Base-by-base conservation (phyloP, 2,797 vertebrate genomes). In the Clarias pachynema region DNA sequence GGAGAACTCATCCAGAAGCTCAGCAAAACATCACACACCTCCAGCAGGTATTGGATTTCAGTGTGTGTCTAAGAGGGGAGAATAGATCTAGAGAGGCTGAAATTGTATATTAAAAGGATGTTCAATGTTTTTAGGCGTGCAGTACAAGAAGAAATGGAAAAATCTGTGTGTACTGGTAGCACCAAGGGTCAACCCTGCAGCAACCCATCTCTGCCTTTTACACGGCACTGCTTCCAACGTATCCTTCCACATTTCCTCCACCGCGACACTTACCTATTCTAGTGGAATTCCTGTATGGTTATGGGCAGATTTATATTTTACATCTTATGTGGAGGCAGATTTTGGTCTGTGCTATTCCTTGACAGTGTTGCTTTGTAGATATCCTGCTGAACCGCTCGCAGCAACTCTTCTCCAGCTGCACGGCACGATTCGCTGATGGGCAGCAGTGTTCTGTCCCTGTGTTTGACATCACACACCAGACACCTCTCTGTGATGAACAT, bases 391-490 rank as follows among this genome's bases (percentile, higher is more conserved):
- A 97, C 91, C 97, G 96, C 92, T 99, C 98, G 81, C 98, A 99
- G 96, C 98, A 99, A 95, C 98, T 99, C 89, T 99, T 99, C 93
- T 97, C 97, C 81, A 99, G 98, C 91, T 99, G 98, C 93, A 99
- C 98, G 12, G 98, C 98, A 94, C 98, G 96, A 94, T 99, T 99
- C 91, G 98, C 98, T 16, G 98, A 99, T 85, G 98, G 98, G 84
- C 98, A 99, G 88, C 98, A 99, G 94, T 99, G 98, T 90, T 97
- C 97, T 81, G 96, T 99, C 93, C 98, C 98, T 5, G 98, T 99
- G 91, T 99, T 99, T 91, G 98, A 99, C 92, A 98, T 99, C 92
- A 99, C 96, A 16, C 98, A 99, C 93, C 98, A 99, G 94, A 99
- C 98, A 26, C 98, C 98, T 91, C 96, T 99, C 88, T 99, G 98